Base-by-base conservation (phyloP, 2,888 invertebrate species). In the Agonopterix subpropinquella region DNA sequence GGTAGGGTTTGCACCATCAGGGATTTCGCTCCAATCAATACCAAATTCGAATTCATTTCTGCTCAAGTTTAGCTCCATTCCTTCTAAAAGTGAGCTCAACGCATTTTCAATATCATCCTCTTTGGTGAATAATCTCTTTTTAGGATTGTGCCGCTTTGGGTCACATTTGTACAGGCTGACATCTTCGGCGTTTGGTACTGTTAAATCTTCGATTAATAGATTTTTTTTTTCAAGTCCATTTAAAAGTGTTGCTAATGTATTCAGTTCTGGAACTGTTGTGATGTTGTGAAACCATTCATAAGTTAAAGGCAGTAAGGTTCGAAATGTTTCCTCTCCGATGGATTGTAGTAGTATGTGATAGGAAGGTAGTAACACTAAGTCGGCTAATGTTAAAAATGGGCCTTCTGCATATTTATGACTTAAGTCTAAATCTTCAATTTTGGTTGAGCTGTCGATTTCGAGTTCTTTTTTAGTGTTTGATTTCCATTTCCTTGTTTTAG, bases 331-430 rank as follows among this genome's bases (percentile, higher is more conserved):
- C 39, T 58, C 48, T 0, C 79, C 78, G 47, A 91, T 80, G 37
- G 80, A 73, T 54, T 89, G 74, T 36, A 92, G 80, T 45, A 94
- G 75, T 35, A 94, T 80, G 54, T 91, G 83, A 64, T 94, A 89
- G 63, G 93, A 92, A 1, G 95, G 92, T 61, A 93, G 92, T 50
- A 98, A 86, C 51, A 97, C 91, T 41, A 96, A 73, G 79, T 98
- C 98, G 3, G 97, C 93, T 58, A 98, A 80, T 0, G 96, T 96
- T 65, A 97, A 90, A 55, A 90, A 91, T 1, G 94, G 92, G 1
- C 96, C 97, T 81, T 98, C 97, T 2, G 95, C 94, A 85, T 92
- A 98, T 46, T 90, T 84, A 72, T 97, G 97, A 39, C 87, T 89
- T 5, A 92, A 75, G 55, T 89, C 74, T 10, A 92, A 71, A 51